Evolutionary conservation across 1,140 invertebrate species (phyloP).

Genomic region (Meloidogyne exigua): DNA sequence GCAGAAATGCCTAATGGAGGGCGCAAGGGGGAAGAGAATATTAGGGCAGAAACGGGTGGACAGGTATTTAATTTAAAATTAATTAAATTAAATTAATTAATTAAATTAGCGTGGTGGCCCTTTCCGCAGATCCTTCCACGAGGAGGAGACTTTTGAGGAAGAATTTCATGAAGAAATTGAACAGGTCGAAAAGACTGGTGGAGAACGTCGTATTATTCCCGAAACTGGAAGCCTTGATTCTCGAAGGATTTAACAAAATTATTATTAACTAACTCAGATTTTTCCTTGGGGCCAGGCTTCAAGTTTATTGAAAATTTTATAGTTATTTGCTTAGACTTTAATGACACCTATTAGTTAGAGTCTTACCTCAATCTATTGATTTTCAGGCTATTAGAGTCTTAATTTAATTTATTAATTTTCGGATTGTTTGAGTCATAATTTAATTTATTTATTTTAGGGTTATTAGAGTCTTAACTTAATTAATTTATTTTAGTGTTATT

Average conservation of each 20-base stretch:
- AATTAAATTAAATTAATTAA: not conserved
- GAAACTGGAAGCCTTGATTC: not conserved
- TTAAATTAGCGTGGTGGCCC: constrained; percentile 7
- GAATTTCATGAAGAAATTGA: constrained; percentile 62
- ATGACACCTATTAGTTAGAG: too few species aligned
- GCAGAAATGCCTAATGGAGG: constrained; percentile 24
- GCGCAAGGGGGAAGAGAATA: not conserved
- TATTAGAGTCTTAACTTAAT: too few species aligned
- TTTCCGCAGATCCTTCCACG: constrained; percentile 45
- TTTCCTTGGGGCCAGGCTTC: too few species aligned
- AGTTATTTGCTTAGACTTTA: too few species aligned
- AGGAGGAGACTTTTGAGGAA: constrained; percentile 61
- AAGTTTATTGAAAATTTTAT: too few species aligned
- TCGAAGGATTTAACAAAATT: not conserved
- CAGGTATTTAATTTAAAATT: constrained; percentile 15
- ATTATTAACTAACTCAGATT: not conserved
- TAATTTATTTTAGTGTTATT: too few species aligned
- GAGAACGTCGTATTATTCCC: not conserved
- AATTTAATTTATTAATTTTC: too few species aligned
- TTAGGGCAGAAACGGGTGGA: not conserved
- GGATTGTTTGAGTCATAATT: too few species aligned
- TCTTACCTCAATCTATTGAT: too few species aligned
- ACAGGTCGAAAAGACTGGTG: not conserved
- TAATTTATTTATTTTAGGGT: too few species aligned
- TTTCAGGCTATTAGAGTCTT: too few species aligned